Evolutionary conservation across 2,113 vertebrate genomes (phyloP).

Genomic region (Sylvietta virens): DNA sequence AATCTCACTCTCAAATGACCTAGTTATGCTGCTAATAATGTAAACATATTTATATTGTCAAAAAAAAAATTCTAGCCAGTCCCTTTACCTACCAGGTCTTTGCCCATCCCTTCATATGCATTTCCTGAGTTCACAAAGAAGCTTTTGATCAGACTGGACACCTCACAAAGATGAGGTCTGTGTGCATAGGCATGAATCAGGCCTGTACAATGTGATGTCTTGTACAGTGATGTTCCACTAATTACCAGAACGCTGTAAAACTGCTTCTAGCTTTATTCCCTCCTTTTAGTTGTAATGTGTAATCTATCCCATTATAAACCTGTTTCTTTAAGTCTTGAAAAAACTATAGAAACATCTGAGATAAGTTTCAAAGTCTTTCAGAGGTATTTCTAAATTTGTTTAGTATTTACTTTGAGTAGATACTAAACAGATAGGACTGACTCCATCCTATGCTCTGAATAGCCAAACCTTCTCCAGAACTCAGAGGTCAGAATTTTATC

Average conservation of each 20-base stretch:
- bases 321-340: slow-evolving; percentile 14
- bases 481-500: neutral
- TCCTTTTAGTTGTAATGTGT: slow-evolving; percentile 30
- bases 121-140: neutral
- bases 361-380: slow-evolving; percentile 29
- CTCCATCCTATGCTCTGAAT: neutral
- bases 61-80: neutral
- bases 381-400: slow-evolving; percentile 19
- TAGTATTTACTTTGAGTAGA: neutral
- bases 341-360: neutral
- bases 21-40: neutral
- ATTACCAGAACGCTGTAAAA: neutral
- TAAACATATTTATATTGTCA: neutral
- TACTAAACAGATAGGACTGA: neutral
- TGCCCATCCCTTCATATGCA: neutral
- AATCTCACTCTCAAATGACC: neutral
- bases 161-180: neutral
- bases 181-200: neutral
- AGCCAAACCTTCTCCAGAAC: neutral
- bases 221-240: neutral
- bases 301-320: slow-evolving; percentile 14
- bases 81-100: neutral
- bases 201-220: neutral
- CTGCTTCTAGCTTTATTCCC: neutral
- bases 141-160: neutral